Evolutionary conservation across 2,888 invertebrate species (phyloP).

Genomic region (Deilephila elpenor): DNA sequence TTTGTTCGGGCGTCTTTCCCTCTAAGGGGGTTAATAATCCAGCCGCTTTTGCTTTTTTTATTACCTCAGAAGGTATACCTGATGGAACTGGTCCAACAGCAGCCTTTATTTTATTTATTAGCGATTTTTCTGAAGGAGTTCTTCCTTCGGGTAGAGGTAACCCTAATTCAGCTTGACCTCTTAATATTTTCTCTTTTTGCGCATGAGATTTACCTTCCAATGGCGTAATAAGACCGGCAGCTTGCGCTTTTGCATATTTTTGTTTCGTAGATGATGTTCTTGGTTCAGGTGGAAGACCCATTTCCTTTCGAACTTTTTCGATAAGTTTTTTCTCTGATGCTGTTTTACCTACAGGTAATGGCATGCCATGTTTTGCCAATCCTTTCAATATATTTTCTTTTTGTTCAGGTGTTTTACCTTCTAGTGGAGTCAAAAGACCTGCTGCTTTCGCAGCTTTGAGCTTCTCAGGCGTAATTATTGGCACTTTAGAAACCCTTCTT

Average conservation of each 20-base stretch:
- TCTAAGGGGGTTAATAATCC: constrained; percentile 46
- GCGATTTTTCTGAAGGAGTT: constrained; percentile 50
- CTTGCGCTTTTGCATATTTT: constrained; percentile 45
- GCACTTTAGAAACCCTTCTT: constrained; percentile 29
- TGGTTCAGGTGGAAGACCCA: constrained; percentile 51
- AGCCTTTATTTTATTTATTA: constrained; percentile 46
- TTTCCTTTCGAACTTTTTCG: constrained; percentile 48
- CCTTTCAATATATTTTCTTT: constrained; percentile 49
- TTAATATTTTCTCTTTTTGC: constrained; percentile 52
- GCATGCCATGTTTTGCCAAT: constrained; percentile 47
- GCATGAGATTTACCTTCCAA: constrained; percentile 46
- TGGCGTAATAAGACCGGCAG: constrained; percentile 47
- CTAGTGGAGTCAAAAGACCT: constrained; percentile 47
- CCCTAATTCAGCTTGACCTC: constrained; percentile 43
- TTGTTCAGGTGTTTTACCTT: constrained; percentile 46
- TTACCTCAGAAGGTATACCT: constrained; percentile 40
- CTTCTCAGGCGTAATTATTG: constrained; percentile 37
- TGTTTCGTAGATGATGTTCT: constrained; percentile 40
- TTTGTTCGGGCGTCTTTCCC: constrained; percentile 46
- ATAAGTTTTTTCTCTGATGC: constrained; percentile 51
- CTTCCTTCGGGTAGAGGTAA: constrained; percentile 50
- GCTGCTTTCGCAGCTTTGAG: constrained; percentile 46
- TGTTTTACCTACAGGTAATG: constrained; percentile 52
- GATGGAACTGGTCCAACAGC: constrained; percentile 31
- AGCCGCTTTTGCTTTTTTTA: constrained; percentile 46